Evolutionary conservation across 2,797 vertebrate genomes (phyloP), one percentile per base, ranked within the genome.

Genomic region (Danio kyathit): DNA sequence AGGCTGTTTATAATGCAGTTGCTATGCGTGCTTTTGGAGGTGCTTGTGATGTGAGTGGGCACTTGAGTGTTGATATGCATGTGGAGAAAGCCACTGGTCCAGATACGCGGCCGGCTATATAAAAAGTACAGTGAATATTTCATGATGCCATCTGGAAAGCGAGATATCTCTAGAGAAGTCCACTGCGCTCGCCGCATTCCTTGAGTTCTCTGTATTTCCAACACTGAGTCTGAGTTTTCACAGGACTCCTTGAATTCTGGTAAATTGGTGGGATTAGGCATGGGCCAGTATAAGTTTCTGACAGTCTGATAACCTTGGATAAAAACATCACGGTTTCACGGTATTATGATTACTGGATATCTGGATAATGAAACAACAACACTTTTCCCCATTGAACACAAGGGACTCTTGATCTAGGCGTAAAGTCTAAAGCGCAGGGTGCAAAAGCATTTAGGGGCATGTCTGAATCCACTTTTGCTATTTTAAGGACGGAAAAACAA

Each of bases 51-150:
- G 49, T 65, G 60, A 80, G 70, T 57, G 63, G 64, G 71, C 64
- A 49, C 44, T 74, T 59, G 11, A 51, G 71, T 60, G 71, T 19
- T 81, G 74, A 76, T 63, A 71, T 74, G 59, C 48, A 60, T 74
- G 44, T 14, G 1, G 69, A 74, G 60, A 77, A 73, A 76, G 38
- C 48, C 69, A 21, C 60, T 76, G 76, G 79, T 63, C 41, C 57
- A 29, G 75, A 75, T 66, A 74, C 16, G 7, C 10, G 13, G 48
- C 40, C 29, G 21, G 64, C 76, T 71, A 57, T 78, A 48, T 79
- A 79, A 80, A 29, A 84, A 79, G 70, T 67, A 61, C n/a, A 52
- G 73, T 86, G 78, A 88, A 86, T 87, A 84, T 83, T 87, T 86
- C 54, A 85, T 85, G 81, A 83, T 76, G 80, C 73, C 82, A 80